Base-by-base conservation (phyloP, 2,888 invertebrate species). In the Agrotis ipsilon region DNA sequence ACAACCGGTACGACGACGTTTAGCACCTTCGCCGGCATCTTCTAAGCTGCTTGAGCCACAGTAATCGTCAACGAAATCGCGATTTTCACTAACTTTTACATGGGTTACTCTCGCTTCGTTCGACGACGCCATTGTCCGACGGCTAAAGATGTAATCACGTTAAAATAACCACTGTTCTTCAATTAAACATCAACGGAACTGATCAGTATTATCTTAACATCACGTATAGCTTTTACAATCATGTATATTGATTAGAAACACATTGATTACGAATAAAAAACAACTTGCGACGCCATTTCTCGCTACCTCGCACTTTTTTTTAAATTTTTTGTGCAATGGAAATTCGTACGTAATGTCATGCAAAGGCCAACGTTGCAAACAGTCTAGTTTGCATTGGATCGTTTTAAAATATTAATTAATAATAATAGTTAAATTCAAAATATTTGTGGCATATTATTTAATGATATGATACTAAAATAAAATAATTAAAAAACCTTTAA, bases 221-320 rank as follows among this genome's bases (percentile, higher is more conserved):
- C 85, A 83, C 72, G 78, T 84, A 87, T 81, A 88, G 84, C 84
- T 87, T 84, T 80, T 83, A 86, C 80, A 88, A 90, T 87, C 84
- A 86, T 88, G 83, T 83, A 84, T 70, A 89, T 87, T 84, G 87
- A 91, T 90, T 91, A 93, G 93, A 94, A 94, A 94, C 91, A 92
- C 92, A 92, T 89, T 92, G 89, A 90, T 91, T 90, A 88, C 83
- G 90, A 92, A 90, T 94, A 94, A 94, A 96, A 96, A 95, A 96
- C 95, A 96, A 95, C 93, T 92, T 93, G 93, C 94, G 96, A 96
- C 96, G 96, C 96, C 96, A 96, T 96, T 96, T 95, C 89, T 91
- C 82, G 92, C 92, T 92, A 91, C 91, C 91, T 92, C 89, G 87
- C 87, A 92, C 90, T 93, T 92, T 92, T 88, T 79, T 85, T 89